phyloP scores from a whole-genome alignment of 2,888 invertebrate species.

The Patella ulyssiponensis region DNA sequence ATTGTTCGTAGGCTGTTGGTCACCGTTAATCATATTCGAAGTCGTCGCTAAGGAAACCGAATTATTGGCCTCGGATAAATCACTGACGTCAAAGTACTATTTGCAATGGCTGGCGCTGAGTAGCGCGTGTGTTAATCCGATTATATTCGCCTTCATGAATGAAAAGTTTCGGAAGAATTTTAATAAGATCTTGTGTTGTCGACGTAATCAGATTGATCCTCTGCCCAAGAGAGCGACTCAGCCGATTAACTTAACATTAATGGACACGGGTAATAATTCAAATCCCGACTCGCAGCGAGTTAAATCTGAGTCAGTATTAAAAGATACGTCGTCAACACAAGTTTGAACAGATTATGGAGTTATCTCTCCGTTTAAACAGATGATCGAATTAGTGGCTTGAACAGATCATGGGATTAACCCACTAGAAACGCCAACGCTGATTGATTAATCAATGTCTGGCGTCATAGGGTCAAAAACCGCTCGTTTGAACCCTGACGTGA shows the following conservation, averaged over 20 bases:
- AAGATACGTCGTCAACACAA: no score
- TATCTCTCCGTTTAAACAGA: no score
- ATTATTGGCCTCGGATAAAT: constrained; percentile 27
- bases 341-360: no score
- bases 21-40: constrained; percentile 50
- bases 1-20: constrained; percentile 53
- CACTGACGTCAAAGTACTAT: constrained; percentile 39
- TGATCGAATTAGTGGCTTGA: no score
- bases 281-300: no score
- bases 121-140: constrained; percentile 55
- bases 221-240: neutral
- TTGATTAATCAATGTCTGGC: no score
- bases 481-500: no score
- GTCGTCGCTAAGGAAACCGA: constrained; percentile 38
- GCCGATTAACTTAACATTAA: neutral
- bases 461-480: no score
- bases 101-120: constrained; percentile 51
- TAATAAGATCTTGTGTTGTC: constrained; percentile 39
- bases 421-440: no score
- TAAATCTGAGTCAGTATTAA: no score
- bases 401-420: no score
- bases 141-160: constrained; percentile 59
- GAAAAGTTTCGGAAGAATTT: constrained; percentile 54
- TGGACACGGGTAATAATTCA: no score
- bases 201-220: constrained; percentile 32